Base-by-base conservation (phyloP, 2,113 vertebrate species). In the Echinops telfairi region DNA sequence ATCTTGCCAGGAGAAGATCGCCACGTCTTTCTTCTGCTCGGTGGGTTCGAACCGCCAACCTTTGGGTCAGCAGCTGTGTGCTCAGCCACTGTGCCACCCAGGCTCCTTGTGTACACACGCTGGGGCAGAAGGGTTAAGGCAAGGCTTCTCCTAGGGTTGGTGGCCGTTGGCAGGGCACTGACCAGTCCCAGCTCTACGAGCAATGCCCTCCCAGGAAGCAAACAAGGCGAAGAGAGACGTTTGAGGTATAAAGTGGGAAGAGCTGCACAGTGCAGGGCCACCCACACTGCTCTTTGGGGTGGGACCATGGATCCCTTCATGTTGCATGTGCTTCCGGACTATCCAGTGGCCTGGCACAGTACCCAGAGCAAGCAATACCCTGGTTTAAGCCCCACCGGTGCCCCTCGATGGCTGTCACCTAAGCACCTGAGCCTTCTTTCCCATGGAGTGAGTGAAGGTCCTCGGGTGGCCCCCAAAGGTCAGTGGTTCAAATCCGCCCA, bases 111-210 rank as follows among this genome's bases (percentile, higher is more conserved):
- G 7, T 73, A 33, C 71, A 73, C 71, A 22, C 10, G 47, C 47
- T 53, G 47, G 9, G 9, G 47, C 47, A 10, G 47, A 9, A 53
- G 47, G 6, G 2, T 4, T 27, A 14, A 0, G n/a, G 15, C 57
- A 25, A 43, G 62, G 3, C 47, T 43, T 80, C 77, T 53, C n/a
- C 17, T 11, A 6, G 9, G 8, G n/a, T 17, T 71, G 33, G 62
- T 6, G 10, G 16, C 31, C 17, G 14, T 22, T 0, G 0, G 11
- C 1, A 29, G 14, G 16, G 4, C 57, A 16, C 7, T 20, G 31
- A 22, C 75, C 27, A 60, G 64, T 16, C 43, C 75, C 73, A 23
- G 64, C 6, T 47, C 4, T 19, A 1, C 53, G 25, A 53, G 3
- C 40, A 7, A 11, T 10, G 71, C 6, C 73, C 12, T 47, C 29